Base-by-base conservation (phyloP, 2,797 vertebrate species). In the Diceros bicornis region DNA sequence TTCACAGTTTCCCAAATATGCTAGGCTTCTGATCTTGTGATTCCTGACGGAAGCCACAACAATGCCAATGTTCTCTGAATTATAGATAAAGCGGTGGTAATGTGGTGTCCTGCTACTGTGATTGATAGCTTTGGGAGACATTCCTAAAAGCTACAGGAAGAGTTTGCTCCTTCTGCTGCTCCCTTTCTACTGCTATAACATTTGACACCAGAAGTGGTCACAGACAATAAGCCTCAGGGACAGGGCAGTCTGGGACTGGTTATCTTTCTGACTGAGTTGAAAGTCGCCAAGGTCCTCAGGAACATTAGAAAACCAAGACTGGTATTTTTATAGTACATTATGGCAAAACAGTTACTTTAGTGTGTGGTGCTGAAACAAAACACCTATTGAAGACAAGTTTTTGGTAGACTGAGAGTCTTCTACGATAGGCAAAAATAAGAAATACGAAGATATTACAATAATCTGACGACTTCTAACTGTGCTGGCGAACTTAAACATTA, bases 401-500 rank as follows among this genome's bases (percentile, higher is more conserved):
- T 91, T 88, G 64, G 32, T 62, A 91, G 61, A 52, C 6, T n/a
- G 18, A 47, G 4, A 2, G 4, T 62, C 32, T 94, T 6, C n/a
- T 81, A 50, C 13, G 86, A n/a, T 18, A 81, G 18, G 27, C 20
- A 91, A 88, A 97, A 84, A 50, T n/a, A 61, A 89, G 14, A 89
- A 72, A 41, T 34, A 55, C 34, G 72, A 74, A 68, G 6, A 12
- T 13, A 78, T 5, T 83, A 66, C 8, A 44, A 87, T 50, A 68
- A 78, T 41, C 4, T 20, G 12, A 59, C 1, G 17, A 47, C 25
- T 52, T 91, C 25, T 52, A 85, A 85, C 3, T 55, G 2, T 83
- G 25, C 18, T 55, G 18, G 9, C 57, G 14, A 83, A 72, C 3
- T 83, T 91, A 74, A 88, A 88, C 7, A 64, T 52, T 25, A 52